Conservation (phyloP, 2,797 vertebrate species). For the Sparus aurata region DNA sequence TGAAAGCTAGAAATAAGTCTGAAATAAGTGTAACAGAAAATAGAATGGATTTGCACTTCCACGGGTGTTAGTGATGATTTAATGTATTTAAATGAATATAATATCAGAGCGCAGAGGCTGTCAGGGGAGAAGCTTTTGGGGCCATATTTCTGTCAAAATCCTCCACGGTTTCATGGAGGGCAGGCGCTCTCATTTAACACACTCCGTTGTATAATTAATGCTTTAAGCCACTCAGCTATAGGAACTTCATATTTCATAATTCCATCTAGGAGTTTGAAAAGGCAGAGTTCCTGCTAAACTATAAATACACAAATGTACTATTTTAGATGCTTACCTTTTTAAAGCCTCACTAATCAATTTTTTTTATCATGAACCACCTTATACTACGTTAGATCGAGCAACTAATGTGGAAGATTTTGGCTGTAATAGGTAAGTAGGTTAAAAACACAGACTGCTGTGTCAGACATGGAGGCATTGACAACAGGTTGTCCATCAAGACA, state of each 20-base stretch:
- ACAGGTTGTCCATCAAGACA: neutral
- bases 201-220: slow-evolving; percentile 79
- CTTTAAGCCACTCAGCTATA: slow-evolving; percentile 71
- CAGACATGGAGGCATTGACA: neutral
- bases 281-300: slow-evolving; percentile 24
- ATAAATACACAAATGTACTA: neutral
- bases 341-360: slow-evolving; percentile 4
- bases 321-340: slow-evolving; percentile 7
- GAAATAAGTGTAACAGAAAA: slow-evolving; percentile 78
- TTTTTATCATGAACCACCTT: neutral
- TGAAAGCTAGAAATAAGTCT: slow-evolving; percentile 72
- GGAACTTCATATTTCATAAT: slow-evolving; percentile 71
- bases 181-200: slow-evolving; percentile 78
- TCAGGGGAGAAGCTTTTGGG: slow-evolving; percentile 74
- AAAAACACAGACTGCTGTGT: neutral
- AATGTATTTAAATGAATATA: slow-evolving; percentile 85
- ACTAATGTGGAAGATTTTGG: neutral
- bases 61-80: slow-evolving; percentile 78
- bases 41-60: slow-evolving; percentile 75
- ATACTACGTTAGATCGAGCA: neutral
- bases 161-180: slow-evolving; percentile 75
- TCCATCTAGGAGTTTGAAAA: slow-evolving; percentile 57
- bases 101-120: slow-evolving; percentile 68
- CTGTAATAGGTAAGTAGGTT: neutral
- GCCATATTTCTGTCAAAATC: slow-evolving; percentile 79